These are phyloP conservation scores for Paraplagusia blochii DNA, from an alignment of 2,113 vertebrate species.

Conservation along the genomic window DNA sequence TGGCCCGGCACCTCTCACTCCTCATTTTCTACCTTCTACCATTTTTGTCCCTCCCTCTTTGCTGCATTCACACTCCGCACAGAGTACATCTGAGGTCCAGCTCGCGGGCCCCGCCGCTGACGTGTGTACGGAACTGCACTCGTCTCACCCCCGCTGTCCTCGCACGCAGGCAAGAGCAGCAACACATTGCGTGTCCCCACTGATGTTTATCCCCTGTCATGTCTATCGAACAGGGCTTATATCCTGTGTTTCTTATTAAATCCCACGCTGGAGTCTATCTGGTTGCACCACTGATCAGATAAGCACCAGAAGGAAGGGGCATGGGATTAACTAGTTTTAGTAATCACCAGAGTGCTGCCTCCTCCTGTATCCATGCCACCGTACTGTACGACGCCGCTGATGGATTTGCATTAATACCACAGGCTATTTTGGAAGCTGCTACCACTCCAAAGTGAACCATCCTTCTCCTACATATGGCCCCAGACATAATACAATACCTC, in stretches of 20 bases:
- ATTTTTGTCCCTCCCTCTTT: conserved; percentile 17
- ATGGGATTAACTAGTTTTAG: conserved; percentile 67
- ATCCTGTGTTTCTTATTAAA: conserved; percentile 61
- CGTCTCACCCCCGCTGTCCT: conserved; percentile 23
- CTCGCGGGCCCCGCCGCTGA: conserved; percentile 24
- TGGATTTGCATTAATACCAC: conserved; percentile 43
- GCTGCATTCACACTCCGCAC: conserved; percentile 30
- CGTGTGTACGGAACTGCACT: conserved; percentile 6
- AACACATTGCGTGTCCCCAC: conserved; percentile 26
- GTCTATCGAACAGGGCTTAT: conserved; percentile 54
- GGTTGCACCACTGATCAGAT: conserved; percentile 62
- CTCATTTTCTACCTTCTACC: conserved; percentile 16
- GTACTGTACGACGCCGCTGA: conserved; percentile 42
- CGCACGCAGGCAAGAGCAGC: conserved; percentile 15
- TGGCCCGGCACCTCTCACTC: conserved; percentile 27
- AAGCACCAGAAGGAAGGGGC: conserved; percentile 52
- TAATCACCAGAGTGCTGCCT: conserved; percentile 49
- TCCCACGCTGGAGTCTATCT: conserved; percentile 47
- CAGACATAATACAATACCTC: conserved; percentile 16
- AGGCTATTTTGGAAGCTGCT: conserved; percentile 14
- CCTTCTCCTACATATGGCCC: conserved; percentile 1
- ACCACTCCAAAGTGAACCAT: conserved; percentile 15
- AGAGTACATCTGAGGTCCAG: conserved; percentile 24
- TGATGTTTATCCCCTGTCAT: conserved; percentile 61
- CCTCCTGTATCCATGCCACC: conserved; percentile 16